phyloP scores from a whole-genome alignment of 2,888 invertebrate genomes.

The Timandra comae region DNA sequence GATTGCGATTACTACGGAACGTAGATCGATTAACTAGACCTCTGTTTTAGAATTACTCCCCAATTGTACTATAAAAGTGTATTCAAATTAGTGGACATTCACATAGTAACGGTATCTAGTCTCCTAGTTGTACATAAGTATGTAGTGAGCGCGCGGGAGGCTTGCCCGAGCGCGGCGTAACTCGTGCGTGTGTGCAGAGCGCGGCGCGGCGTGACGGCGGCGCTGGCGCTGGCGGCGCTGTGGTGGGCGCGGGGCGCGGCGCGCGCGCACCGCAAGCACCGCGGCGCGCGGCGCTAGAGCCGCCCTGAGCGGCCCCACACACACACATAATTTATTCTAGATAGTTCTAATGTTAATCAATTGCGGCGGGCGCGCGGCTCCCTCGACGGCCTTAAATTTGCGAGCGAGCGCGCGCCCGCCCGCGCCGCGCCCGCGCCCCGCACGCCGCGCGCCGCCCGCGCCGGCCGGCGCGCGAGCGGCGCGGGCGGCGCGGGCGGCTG shows the following conservation, averaged over 20 bases:
- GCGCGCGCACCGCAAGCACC: slow-evolving; percentile 74
- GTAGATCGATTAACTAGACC: no score
- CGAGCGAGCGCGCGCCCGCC: slow-evolving; percentile 45
- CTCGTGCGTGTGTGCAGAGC: slow-evolving; percentile 33
- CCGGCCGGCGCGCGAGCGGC: slow-evolving; percentile 48
- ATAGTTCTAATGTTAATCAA: slow-evolving; percentile 74
- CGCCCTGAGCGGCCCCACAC: slow-evolving; percentile 55
- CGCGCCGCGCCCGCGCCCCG: slow-evolving; percentile 31
- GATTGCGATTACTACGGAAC: no score
- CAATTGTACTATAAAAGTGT: no score
- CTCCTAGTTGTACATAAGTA: no score
- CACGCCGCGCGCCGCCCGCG: slow-evolving; percentile 46
- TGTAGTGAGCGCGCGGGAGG: slow-evolving; percentile 3
- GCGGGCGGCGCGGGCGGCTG: slow-evolving; percentile 31
- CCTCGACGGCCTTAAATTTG: slow-evolving; percentile 49
- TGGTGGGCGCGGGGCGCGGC: slow-evolving; percentile 53
- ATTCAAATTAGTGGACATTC: not conserved
- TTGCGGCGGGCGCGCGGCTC: slow-evolving; percentile 54
- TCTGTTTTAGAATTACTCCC: no score
- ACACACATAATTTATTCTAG: slow-evolving; percentile 64
- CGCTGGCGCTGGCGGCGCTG: slow-evolving; percentile 60
- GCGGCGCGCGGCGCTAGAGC: slow-evolving; percentile 76
- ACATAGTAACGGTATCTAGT: no score
- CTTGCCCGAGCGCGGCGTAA: slow-evolving; percentile 19
- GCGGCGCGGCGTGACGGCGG: slow-evolving; percentile 48